Conservation (phyloP, 2,888 invertebrate species). For the Agrypnus murinus region DNA sequence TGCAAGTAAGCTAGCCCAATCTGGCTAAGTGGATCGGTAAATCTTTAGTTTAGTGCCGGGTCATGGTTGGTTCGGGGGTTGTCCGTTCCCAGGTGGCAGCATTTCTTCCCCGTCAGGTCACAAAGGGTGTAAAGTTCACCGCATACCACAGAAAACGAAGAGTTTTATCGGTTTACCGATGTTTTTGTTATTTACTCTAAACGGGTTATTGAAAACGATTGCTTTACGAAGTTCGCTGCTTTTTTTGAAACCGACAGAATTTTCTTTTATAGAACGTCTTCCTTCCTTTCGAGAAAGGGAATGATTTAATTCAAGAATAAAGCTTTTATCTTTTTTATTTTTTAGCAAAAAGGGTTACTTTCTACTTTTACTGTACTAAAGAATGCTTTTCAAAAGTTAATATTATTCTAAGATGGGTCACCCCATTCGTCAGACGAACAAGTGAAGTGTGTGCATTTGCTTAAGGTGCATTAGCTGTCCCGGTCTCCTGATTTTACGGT, state of each 20-base stretch:
- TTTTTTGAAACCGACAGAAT: not conserved
- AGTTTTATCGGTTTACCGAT: conserved; percentile 53
- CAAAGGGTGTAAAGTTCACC: conserved; percentile 56
- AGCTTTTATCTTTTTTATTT: too few species aligned
- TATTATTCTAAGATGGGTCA: not conserved
- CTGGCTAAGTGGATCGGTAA: conserved; percentile 59
- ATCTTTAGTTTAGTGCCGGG: conserved; percentile 58
- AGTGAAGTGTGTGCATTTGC: conserved; percentile 22
- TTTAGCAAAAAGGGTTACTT: too few species aligned
- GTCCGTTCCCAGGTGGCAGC: conserved; percentile 55
- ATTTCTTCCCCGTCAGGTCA: conserved; percentile 52
- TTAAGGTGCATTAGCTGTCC: conserved; percentile 19
- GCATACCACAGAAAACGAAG: conserved; percentile 50
- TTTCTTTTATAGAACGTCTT: not conserved
- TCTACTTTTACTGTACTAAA: too few species aligned
- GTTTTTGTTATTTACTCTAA: conserved; percentile 48
- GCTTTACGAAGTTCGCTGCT: conserved; percentile 1
- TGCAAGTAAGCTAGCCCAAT: conserved; percentile 53
- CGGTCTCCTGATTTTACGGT: conserved; percentile 22
- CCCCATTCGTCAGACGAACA: conserved; percentile 1
- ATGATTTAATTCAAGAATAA: too few species aligned
- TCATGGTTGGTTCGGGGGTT: conserved; percentile 52
- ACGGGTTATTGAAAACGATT: conserved; percentile 35
- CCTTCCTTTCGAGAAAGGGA: too few species aligned
- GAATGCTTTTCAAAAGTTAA: not conserved